These are phyloP conservation scores for Caenorhabditis uteleia DNA, from an alignment of 2,888 invertebrate species.

Conservation along the genomic window DNA sequence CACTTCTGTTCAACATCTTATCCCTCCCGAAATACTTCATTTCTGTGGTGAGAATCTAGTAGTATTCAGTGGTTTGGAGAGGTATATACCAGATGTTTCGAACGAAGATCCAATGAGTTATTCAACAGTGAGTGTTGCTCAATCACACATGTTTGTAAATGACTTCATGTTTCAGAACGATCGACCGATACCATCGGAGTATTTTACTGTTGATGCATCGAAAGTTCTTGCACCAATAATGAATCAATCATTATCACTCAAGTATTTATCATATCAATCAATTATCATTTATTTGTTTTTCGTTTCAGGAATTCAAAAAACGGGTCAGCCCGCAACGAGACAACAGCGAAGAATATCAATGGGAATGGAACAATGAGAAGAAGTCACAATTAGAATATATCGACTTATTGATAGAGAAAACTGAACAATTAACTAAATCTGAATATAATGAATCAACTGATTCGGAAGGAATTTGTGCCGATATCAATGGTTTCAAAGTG, in stretches of 20 bases:
- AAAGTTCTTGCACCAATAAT: slow-evolving; percentile 22
- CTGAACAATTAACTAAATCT: slow-evolving; percentile 22
- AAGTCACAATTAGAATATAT: slow-evolving; percentile 4
- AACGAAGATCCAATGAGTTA: slow-evolving; percentile 27
- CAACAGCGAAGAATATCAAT: slow-evolving; percentile 5
- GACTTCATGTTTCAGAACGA: slow-evolving; percentile 17
- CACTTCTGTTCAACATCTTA: background rate
- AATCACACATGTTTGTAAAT: background rate
- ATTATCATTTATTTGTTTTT: slow-evolving; percentile 3
- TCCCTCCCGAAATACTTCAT: slow-evolving; percentile 61
- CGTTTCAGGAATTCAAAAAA: slow-evolving; percentile 64
- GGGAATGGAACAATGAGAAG: slow-evolving; percentile 11
- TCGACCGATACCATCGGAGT: slow-evolving; percentile 25
- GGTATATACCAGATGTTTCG: slow-evolving; percentile 32
- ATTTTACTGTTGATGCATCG: slow-evolving; percentile 43
- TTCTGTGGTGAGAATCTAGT: slow-evolving; percentile 65
- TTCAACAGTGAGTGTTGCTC: too few species aligned
- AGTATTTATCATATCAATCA: slow-evolving; percentile 3
- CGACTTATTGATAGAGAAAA: slow-evolving; percentile 1
- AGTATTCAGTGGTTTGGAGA: slow-evolving; percentile 54
- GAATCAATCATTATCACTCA: slow-evolving; percentile 4
- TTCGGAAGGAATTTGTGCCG: slow-evolving; percentile 43
- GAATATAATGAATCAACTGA: slow-evolving; percentile 25
- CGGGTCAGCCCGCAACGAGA: slow-evolving; percentile 67
- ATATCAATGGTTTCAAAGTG: slow-evolving; percentile 16